Percentiles rank a stretch among this genome's conserved stretches.
Conservation (phyloP, 2,113 vertebrate species). For the Charina bottae region DNA sequence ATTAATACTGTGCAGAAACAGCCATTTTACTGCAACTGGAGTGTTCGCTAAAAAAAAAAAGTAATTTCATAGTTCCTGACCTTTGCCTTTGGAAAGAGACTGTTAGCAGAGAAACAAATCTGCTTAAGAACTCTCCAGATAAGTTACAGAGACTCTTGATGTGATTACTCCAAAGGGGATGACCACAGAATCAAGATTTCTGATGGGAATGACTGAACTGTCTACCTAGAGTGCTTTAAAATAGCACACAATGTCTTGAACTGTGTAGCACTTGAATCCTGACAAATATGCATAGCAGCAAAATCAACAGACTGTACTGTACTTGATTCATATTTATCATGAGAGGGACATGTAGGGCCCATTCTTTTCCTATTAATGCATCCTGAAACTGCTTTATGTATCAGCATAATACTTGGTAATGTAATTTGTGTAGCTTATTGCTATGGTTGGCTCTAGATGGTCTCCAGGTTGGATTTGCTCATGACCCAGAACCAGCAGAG, state of each 20-base stretch:
- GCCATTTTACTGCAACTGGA: conserved; percentile 46
- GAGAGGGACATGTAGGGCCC: neutral
- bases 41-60: conserved; percentile 12
- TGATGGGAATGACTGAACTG: neutral
- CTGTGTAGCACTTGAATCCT: neutral
- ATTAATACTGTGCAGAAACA: conserved; percentile 43
- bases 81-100: conserved; percentile 25
- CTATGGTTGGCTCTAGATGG: neutral
- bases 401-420: neutral
- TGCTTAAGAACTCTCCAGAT: conserved; percentile 36
- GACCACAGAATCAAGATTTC: neutral
- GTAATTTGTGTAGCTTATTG: neutral
- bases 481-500: neutral
- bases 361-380: neutral
- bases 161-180: conserved; percentile 23
- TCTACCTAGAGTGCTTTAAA: neutral
- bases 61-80: conserved; percentile 50
- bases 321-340: neutral
- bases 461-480: neutral
- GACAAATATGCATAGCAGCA: neutral
- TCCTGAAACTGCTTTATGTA: neutral
- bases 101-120: conserved; percentile 42
- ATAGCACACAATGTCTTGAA: fast-evolving
- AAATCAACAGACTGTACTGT: neutral
- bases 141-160: conserved; percentile 3